Evolutionary conservation across 2,113 vertebrate genomes (phyloP).

Genomic region (Brachyhypopomus occidentalis): DNA sequence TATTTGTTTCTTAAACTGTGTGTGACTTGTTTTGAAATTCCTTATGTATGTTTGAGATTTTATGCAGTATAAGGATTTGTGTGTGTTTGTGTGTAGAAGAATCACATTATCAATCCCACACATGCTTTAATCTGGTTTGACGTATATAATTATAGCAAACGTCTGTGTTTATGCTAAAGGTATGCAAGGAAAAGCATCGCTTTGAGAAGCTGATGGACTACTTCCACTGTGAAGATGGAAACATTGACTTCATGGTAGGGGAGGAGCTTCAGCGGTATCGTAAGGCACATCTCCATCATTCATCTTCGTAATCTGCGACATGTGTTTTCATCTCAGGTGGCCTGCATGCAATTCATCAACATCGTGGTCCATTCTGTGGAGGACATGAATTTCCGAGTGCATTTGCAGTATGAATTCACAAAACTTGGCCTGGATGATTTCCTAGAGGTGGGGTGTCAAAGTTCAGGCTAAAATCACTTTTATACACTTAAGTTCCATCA

Average conservation of each 20-base stretch:
- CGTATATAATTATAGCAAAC: not conserved
- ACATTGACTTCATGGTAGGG: constrained; percentile 96
- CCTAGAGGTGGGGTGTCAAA: constrained; percentile 79
- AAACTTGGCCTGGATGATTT: constrained; percentile 94
- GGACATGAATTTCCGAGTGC: constrained; percentile 98
- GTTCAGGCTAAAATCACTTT: not conserved
- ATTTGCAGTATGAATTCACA: constrained; percentile 95
- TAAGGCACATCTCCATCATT: not conserved
- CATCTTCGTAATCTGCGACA: not conserved
- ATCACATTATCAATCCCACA: not conserved
- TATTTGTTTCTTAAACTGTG: constrained; percentile 11
- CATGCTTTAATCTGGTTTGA: not conserved
- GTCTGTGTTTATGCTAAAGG: constrained; percentile 69
- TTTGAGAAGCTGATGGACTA: constrained; percentile 98
- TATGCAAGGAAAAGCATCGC: constrained; percentile 93
- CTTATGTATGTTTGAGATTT: not conserved
- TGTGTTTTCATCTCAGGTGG: constrained; percentile 77
- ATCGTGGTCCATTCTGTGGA: constrained; percentile 98
- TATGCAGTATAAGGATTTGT: not conserved
- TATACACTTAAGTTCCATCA: not conserved
- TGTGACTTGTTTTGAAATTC: constrained; percentile 13
- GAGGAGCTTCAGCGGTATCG: not conserved
- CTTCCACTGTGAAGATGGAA: constrained; percentile 93
- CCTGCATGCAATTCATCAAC: constrained; percentile 99
- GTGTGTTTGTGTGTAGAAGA: not conserved